Percentiles rank a stretch among this genome's conserved stretches.
Evolutionary conservation across 2,113 vertebrate genomes (phyloP).

Genomic region (Ceuthmochares aereus): DNA sequence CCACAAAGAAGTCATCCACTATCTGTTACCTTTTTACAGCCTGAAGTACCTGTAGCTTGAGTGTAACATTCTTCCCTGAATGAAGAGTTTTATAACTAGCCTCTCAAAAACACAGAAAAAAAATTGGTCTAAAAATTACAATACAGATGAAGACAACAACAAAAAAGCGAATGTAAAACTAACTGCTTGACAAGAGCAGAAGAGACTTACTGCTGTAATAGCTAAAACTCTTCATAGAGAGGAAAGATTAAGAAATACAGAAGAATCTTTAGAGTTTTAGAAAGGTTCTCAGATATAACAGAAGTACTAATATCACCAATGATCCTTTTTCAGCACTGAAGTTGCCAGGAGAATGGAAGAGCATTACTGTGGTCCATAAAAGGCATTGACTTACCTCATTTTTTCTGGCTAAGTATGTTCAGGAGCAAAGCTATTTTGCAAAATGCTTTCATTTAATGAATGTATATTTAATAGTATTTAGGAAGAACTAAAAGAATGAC

Average conservation of each 20-base stretch:
- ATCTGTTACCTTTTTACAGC: neutral
- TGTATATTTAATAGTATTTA: neutral
- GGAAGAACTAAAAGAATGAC: neutral
- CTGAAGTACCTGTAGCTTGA: conserved; percentile 9
- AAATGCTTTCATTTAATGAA: neutral
- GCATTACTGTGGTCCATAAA: neutral
- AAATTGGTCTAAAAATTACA: neutral
- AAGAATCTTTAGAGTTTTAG: neutral
- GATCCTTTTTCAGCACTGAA: neutral
- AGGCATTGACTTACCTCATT: neutral
- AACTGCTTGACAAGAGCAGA: neutral
- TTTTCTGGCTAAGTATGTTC: neutral
- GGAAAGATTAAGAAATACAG: neutral
- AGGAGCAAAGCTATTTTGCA: neutral
- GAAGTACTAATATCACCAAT: neutral
- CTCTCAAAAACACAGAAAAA: neutral
- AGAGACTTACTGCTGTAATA: neutral
- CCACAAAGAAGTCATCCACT: neutral
- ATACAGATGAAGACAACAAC: neutral
- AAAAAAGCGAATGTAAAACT: neutral
- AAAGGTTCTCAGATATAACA: neutral
- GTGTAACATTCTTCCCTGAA: neutral
- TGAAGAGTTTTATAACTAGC: neutral
- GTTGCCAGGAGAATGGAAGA: neutral
- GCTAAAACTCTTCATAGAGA: neutral